Evolutionary conservation across 1,140 invertebrate species (phyloP).

Genomic region (Papilio dardanus): DNA sequence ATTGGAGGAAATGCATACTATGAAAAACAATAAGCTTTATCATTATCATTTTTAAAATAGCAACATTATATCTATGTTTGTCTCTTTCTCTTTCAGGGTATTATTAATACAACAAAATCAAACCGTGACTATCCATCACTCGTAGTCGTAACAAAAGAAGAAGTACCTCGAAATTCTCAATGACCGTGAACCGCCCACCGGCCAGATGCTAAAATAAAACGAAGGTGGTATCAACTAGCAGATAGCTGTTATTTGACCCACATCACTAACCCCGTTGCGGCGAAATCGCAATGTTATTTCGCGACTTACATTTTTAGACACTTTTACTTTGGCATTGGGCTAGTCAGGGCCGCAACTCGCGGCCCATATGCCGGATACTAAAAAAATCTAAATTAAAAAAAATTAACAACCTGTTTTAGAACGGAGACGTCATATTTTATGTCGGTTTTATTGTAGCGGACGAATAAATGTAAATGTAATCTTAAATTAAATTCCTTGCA

Average conservation of each 20-base stretch:
- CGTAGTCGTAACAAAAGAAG: constrained; percentile 33
- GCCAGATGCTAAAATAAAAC: constrained; percentile 66
- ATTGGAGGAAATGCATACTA: neutral
- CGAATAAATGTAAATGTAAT: constrained; percentile 1
- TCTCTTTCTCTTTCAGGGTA: neutral
- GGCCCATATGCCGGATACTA: constrained; percentile 14
- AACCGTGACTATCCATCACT: constrained; percentile 39
- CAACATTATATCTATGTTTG: neutral
- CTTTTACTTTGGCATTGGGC: constrained; percentile 78
- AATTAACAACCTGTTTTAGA: constrained; percentile 24
- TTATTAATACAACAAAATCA: neutral
- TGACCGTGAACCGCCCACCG: constrained; percentile 63
- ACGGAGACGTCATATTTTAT: neutral
- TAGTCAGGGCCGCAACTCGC: constrained; percentile 51
- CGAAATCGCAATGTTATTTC: constrained; percentile 82
- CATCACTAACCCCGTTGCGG: constrained; percentile 75
- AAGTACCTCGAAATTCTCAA: constrained; percentile 48
- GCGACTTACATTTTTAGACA: constrained; percentile 80
- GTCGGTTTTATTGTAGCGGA: neutral
- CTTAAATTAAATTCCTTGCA: constrained; percentile 15
- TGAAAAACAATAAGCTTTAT: neutral
- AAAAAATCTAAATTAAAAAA: constrained; percentile 35
- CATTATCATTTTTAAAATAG: neutral
- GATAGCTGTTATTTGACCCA: constrained; percentile 80
- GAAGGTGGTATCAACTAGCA: constrained; percentile 58